phyloP scores from a whole-genome alignment of 1,140 invertebrate species.

The Calliopsis andreniformis region DNA sequence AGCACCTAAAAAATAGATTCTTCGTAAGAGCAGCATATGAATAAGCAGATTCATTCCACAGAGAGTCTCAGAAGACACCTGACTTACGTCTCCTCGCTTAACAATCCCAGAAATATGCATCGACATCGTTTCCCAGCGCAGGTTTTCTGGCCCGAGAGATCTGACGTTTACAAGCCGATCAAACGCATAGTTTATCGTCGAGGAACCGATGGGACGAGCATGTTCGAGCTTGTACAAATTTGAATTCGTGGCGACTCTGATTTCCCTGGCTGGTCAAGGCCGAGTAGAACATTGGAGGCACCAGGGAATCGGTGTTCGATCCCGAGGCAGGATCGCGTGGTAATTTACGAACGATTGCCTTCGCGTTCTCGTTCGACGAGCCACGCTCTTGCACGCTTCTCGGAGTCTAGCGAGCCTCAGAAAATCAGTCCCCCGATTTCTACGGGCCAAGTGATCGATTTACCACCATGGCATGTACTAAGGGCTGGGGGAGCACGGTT shows the following conservation, averaged over 20 bases:
- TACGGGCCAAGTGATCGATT: not conserved
- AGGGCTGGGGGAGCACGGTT: not conserved
- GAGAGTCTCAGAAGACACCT: too few species aligned
- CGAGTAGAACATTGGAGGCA: not conserved
- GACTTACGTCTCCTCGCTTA: too few species aligned
- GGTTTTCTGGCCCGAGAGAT: slow-evolving; percentile 13
- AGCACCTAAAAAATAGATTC: too few species aligned
- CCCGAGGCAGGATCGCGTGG: not conserved
- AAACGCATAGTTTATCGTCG: slow-evolving; percentile 41
- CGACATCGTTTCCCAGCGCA: slow-evolving; percentile 29
- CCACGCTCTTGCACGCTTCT: not conserved
- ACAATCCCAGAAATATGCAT: slow-evolving; percentile 42
- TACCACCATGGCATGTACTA: not conserved
- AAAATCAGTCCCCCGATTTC: too few species aligned
- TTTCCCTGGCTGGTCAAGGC: slow-evolving; percentile 19
- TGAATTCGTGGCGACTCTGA: slow-evolving; percentile 32
- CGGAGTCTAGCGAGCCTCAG: too few species aligned
- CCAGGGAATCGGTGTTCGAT: slow-evolving; percentile 1
- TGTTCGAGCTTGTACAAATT: slow-evolving; percentile 45
- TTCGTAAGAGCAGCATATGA: too few species aligned
- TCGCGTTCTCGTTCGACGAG: not conserved
- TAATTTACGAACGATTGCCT: slow-evolving; percentile 8
- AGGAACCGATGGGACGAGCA: slow-evolving; percentile 12
- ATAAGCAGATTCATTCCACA: too few species aligned
- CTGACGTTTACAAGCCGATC: slow-evolving; percentile 48